These are phyloP conservation scores for Dendrocincla fuliginosa DNA, from an alignment of 2,797 vertebrate genomes.

Conservation along the genomic window DNA sequence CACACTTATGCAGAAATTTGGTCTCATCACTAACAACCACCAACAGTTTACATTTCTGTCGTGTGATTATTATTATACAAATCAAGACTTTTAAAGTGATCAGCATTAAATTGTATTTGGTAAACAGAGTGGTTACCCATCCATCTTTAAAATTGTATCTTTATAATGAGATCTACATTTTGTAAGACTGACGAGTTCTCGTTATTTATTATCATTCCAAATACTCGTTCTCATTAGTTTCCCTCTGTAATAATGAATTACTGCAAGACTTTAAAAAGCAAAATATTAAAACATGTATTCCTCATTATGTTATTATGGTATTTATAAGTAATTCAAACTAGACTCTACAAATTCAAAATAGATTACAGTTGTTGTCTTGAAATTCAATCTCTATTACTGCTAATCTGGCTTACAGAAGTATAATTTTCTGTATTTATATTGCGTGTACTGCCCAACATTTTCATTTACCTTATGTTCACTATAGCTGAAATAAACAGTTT, in stretches of 20 bases:
- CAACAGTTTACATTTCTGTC: not conserved
- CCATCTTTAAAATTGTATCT: not conserved
- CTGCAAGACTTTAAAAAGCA: not conserved
- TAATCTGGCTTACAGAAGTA: not conserved
- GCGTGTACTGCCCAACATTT: not conserved
- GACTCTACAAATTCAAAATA: not conserved
- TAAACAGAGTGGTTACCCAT: not conserved
- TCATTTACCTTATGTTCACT: not conserved
- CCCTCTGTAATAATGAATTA: not conserved
- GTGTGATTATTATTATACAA: not conserved
- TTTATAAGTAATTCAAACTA: not conserved
- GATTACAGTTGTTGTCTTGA: not conserved
- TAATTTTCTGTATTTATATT: not conserved
- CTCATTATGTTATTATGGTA: not conserved
- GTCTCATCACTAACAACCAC: not conserved
- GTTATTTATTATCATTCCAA: not conserved
- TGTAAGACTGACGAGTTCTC: not conserved
- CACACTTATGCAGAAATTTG: not conserved
- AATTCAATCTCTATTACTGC: not conserved
- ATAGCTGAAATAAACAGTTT: not conserved
- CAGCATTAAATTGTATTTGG: not conserved
- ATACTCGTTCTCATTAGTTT: not conserved
- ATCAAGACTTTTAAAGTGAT: not conserved
- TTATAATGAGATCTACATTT: not conserved
- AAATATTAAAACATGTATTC: not conserved